Evolutionary conservation across 2,797 vertebrate genomes (phyloP), one percentile per base, ranked within the genome.

Genomic region (Lepilemur ruficaudatus): DNA sequence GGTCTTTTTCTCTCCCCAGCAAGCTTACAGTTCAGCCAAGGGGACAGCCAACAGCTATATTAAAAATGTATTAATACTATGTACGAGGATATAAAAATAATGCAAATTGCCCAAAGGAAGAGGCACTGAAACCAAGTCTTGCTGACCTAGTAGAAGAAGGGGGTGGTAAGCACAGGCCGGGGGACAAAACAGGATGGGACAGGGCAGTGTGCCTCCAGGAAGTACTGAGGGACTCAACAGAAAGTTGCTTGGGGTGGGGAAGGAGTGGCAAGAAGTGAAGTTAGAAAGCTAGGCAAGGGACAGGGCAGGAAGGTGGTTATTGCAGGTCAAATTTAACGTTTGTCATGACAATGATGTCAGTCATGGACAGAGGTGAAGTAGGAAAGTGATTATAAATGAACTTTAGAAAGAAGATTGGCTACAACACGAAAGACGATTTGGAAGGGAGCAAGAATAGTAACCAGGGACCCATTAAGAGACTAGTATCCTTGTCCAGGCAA

Each of bases 141-240:
- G 25, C 80, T 14, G 38, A 23, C 55, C 30, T 52, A 4, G 7
- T 20, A 22, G 13, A 38, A 65, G 35, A 83, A 23, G 52, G n/a
- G 20, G 38, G 57, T 11, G 5, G 7, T 22, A 61, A 3, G 4
- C 30, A 8, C 35, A n/a, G 73, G 35, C 72, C 48, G 32, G 76
- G 32, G 25, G 15, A 0, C 50, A 25, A 35, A 48, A 10, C 14
- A 9, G 0, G 10, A 0, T 0, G 12, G 67, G 22, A 32, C 65
- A n/a, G 13, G 10, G 48, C 25, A 6, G 4, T 0, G 22, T 15
- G 17, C 20, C 32, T 86, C n/a, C n/a, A 4, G 25, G 4, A 46
- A 50, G 8, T 4, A 59, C 20, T 11, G 41, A 48, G 63, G 41
- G 28, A 30, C 50, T 23, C 32, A 38, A 13, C 23, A 8, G 25